Conservation (phyloP, 2,797 vertebrate species). For the Anguilla obscura region DNA sequence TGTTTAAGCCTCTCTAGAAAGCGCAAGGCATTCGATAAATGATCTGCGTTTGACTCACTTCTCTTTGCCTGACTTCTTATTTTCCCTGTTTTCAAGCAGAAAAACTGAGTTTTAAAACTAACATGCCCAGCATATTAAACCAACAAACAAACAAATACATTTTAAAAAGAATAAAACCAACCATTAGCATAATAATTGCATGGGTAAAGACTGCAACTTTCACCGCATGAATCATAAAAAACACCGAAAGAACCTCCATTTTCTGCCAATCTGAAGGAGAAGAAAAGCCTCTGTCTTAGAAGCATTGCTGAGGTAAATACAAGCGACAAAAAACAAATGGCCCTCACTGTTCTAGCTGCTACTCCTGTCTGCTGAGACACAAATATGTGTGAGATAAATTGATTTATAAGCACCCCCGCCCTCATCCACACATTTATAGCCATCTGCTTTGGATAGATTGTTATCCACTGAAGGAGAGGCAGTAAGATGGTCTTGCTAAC, state of each 20-base stretch:
- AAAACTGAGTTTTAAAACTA: not conserved
- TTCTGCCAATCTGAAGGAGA: not conserved
- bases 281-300: slow-evolving; percentile 24
- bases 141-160: not conserved
- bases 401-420: not conserved
- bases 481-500: not conserved
- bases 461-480: not conserved
- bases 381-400: slow-evolving; percentile 5
- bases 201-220: not conserved
- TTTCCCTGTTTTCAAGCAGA: not conserved
- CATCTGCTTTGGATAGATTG: not conserved
- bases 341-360: slow-evolving; percentile 10
- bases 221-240: not conserved
- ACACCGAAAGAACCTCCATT: slow-evolving; percentile 19
- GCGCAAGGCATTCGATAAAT: slow-evolving; percentile 7
- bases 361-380: slow-evolving; percentile 26
- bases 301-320: slow-evolving; percentile 14
- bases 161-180: not conserved
- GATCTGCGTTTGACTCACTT: not conserved
- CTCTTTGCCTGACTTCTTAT: not conserved
- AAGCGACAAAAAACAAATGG: slow-evolving; percentile 29
- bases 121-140: not conserved
- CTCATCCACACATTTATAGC: not conserved
- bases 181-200: slow-evolving; percentile 29
- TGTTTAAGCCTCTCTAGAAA: slow-evolving; percentile 37